A percentile compares a stretch with the other conserved stretches of the same genome.
Conservation (phyloP, 2,113 vertebrate species). For the Pipra filicauda region DNA sequence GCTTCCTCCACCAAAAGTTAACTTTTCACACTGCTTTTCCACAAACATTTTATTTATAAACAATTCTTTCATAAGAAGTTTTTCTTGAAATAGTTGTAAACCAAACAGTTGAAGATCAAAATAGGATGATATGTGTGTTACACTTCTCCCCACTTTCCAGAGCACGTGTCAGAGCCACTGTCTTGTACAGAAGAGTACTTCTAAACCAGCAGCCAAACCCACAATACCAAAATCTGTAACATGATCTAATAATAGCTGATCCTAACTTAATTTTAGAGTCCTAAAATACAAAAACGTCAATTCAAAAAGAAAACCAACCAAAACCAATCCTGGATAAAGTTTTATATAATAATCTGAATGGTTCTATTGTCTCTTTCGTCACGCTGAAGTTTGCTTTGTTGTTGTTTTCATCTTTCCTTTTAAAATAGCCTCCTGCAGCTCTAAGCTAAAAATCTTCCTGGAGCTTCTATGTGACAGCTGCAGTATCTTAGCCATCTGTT, state of each 20-base stretch:
- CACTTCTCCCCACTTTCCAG: background rate
- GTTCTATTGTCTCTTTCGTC: background rate
- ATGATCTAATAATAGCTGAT: background rate
- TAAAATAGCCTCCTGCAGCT: conserved; percentile 51
- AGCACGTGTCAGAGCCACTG: background rate
- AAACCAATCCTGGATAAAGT: background rate
- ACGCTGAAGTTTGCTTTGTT: background rate
- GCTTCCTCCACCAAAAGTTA: background rate
- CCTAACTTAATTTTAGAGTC: background rate
- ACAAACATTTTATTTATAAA: background rate
- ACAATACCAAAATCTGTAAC: background rate
- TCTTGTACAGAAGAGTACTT: background rate
- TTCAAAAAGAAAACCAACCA: background rate
- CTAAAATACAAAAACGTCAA: background rate
- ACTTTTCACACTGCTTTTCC: background rate
- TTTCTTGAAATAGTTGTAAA: background rate
- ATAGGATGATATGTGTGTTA: accelerated
- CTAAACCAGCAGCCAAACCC: background rate
- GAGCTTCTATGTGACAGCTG: conserved; percentile 55
- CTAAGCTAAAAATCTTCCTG: conserved; percentile 51
- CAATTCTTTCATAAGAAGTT: background rate
- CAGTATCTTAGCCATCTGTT: conserved; percentile 68
- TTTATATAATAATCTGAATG: background rate
- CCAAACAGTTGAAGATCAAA: background rate
- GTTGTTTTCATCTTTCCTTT: conserved; percentile 37